Conservation (phyloP, 2,888 invertebrate species). For the Ptychoptera contaminata region DNA sequence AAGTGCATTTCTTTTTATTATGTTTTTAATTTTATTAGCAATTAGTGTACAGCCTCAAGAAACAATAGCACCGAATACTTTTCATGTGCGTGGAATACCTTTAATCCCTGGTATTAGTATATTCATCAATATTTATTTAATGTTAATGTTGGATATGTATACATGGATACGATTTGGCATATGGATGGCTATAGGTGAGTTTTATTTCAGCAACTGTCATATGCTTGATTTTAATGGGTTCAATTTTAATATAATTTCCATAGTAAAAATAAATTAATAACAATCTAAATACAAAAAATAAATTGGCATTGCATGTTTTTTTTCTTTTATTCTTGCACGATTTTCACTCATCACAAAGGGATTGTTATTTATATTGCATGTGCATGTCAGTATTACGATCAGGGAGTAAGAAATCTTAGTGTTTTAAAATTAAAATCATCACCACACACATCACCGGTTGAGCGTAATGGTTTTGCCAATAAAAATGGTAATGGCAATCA, state of each 20-base stretch:
- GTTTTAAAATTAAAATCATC: neutral
- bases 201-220: neutral
- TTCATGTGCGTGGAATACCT: conserved; percentile 71
- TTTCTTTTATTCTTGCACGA: neutral
- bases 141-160: conserved; percentile 57
- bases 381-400: neutral
- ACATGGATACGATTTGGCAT: conserved; percentile 74
- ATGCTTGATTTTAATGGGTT: too few species aligned
- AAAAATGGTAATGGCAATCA: neutral
- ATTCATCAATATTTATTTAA: conserved; percentile 68
- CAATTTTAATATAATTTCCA: neutral
- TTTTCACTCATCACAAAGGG: neutral
- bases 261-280: too few species aligned
- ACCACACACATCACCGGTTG: neutral
- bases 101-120: conserved; percentile 67
- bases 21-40: conserved; percentile 16
- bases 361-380: conserved; percentile 4
- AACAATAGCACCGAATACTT: conserved; percentile 15
- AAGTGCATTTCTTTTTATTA: conserved; percentile 15
- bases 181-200: conserved; percentile 69
- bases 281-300: neutral
- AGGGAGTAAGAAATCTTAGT: neutral
- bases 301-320: neutral
- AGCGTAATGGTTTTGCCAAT: neutral
- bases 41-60: conserved; percentile 26